Percentiles rank a stretch among this genome's conserved stretches.
Conservation (phyloP, 2,113 vertebrate genomes). For the Callionymus lyra region DNA sequence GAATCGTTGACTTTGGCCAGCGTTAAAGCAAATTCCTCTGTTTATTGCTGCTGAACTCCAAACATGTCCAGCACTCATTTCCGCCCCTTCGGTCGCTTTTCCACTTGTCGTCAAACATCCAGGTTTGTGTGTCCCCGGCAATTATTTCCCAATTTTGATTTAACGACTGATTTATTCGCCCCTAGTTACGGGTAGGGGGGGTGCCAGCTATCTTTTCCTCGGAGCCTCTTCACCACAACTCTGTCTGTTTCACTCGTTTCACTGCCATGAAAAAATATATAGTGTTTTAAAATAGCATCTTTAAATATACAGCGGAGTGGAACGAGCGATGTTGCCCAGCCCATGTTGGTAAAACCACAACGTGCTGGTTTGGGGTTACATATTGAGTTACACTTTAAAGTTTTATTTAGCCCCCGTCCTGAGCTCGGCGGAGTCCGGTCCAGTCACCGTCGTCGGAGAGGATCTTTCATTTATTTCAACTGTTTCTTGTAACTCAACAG, state of each 20-base stretch:
- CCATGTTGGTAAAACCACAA: constrained; percentile 58
- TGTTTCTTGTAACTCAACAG: too few species aligned
- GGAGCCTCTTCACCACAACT: constrained; percentile 41
- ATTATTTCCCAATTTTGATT: constrained; percentile 32
- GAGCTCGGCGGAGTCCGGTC: constrained; percentile 17
- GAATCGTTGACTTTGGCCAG: constrained; percentile 35
- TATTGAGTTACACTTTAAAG: constrained; percentile 35
- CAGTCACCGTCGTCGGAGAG: too few species aligned
- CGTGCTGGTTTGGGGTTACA: constrained; percentile 34
- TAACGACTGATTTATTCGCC: constrained; percentile 7
- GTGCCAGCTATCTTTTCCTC: constrained; percentile 20
- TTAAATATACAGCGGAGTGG: constrained; percentile 59
- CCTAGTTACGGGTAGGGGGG: neutral
- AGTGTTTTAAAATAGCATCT: constrained; percentile 56
- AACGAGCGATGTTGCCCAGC: constrained; percentile 45
- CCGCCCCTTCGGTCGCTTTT: constrained; percentile 2
- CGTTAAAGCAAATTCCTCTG: constrained; percentile 37
- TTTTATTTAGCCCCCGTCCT: constrained; percentile 33
- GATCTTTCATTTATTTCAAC: too few species aligned
- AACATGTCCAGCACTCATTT: constrained; percentile 24
- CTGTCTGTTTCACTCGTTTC: constrained; percentile 44
- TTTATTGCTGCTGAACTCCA: constrained; percentile 40
- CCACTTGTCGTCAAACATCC: constrained; percentile 5
- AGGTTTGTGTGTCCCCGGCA: constrained; percentile 12
- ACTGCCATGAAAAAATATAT: constrained; percentile 51